These are phyloP conservation scores for Archilochus colubris DNA, from an alignment of 2,113 vertebrate genomes.

Conservation along the genomic window DNA sequence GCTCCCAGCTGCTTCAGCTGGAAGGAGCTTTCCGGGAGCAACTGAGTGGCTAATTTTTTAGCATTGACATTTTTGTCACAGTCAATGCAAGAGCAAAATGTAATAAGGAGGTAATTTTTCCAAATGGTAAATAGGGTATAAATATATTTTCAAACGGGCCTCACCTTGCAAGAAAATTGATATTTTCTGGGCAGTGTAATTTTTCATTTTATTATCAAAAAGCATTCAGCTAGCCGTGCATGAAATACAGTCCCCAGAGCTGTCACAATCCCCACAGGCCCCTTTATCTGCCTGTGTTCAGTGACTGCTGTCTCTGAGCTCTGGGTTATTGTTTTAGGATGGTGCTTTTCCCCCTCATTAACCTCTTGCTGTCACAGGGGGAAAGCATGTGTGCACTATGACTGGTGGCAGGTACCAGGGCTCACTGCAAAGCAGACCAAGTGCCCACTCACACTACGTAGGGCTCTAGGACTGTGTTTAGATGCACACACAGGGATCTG, in stretches of 20 bases:
- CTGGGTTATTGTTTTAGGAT: constrained; percentile 61
- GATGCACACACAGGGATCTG: not conserved
- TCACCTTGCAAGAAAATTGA: constrained; percentile 69
- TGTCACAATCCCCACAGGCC: constrained; percentile 57
- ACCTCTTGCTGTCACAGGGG: constrained; percentile 17
- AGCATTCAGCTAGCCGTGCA: constrained; percentile 45
- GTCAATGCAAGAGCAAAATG: constrained; percentile 42
- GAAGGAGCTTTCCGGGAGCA: constrained; percentile 30
- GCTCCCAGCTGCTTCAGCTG: not conserved
- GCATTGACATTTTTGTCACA: constrained; percentile 63
- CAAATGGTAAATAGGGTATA: constrained; percentile 66
- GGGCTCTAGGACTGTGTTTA: not conserved
- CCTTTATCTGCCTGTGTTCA: constrained; percentile 60
- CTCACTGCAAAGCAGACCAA: not conserved
- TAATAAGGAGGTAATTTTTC: constrained; percentile 66
- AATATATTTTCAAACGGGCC: constrained; percentile 55
- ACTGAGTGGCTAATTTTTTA: constrained; percentile 26
- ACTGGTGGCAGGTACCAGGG: not conserved
- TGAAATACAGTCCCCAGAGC: constrained; percentile 66
- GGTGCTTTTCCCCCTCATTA: constrained; percentile 62
- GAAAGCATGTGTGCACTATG: not conserved
- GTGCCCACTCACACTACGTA: not conserved
- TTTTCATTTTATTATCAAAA: constrained; percentile 70
- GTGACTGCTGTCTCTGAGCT: constrained; percentile 44
- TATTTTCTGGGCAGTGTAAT: constrained; percentile 63